Conservation (phyloP, 2,797 vertebrate genomes). For the Scomberomorus guttatus region DNA sequence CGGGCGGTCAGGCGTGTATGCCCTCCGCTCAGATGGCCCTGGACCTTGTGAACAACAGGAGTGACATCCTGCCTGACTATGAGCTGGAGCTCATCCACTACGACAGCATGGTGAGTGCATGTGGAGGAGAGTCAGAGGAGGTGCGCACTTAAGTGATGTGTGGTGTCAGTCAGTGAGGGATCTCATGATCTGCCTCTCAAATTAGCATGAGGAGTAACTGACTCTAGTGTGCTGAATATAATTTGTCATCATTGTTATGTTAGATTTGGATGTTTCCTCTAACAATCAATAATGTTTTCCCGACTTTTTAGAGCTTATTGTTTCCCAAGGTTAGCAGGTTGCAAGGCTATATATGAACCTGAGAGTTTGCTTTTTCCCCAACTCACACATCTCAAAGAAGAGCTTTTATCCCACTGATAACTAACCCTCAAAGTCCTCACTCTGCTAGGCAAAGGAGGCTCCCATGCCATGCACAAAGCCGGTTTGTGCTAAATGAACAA, state of each 20-base stretch:
- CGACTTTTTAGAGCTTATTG: neutral
- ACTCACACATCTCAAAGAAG: constrained; percentile 16
- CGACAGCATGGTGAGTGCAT: constrained; percentile 91
- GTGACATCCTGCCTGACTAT: constrained; percentile 94
- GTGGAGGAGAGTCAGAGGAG: constrained; percentile 57
- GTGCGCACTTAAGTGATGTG: constrained; percentile 53
- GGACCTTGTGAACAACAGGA: constrained; percentile 92
- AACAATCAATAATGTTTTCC: neutral
- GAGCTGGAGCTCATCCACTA: constrained; percentile 93
- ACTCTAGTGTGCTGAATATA: neutral
- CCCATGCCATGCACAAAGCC: neutral
- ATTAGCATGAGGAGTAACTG: constrained; percentile 11
- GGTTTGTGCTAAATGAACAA: constrained; percentile 44
- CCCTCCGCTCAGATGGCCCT: constrained; percentile 93
- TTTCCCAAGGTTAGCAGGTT: neutral
- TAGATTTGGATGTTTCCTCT: neutral
- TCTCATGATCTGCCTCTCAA: constrained; percentile 45
- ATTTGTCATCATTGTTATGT: neutral
- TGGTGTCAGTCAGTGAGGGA: constrained; percentile 53
- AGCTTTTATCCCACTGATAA: constrained; percentile 27
- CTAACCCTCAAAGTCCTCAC: constrained; percentile 1
- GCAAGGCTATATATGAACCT: neutral
- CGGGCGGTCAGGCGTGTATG: constrained; percentile 93
- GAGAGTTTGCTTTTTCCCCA: too few relatives aligned
- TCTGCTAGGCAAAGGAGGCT: constrained; percentile 16